Percentiles rank a stretch among this genome's conserved stretches.
Evolutionary conservation across 2,797 vertebrate species (phyloP).

Genomic region (Tamandua tetradactyla): DNA sequence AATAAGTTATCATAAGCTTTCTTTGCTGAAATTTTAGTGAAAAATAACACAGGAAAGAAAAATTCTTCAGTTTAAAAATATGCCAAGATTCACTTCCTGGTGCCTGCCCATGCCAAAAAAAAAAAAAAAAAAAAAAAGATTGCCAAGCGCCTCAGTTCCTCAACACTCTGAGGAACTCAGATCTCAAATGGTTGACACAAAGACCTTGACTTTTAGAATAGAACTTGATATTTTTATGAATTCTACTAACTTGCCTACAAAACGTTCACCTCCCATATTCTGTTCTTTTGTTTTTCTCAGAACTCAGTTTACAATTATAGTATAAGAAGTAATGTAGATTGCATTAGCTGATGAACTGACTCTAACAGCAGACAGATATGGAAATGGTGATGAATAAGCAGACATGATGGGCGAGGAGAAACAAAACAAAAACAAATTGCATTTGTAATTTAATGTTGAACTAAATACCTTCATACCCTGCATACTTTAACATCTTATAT

Average conservation of each 20-base stretch:
- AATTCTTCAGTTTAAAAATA: not conserved
- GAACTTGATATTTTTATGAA: not conserved
- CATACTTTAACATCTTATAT: not conserved
- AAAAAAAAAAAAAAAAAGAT: too few species aligned
- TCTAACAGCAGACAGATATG: not conserved
- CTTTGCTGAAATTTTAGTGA: conserved; percentile 49
- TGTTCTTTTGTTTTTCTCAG: not conserved
- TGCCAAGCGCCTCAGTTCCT: not conserved
- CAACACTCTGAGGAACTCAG: not conserved
- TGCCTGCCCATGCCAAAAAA: too few species aligned
- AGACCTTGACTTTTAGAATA: not conserved
- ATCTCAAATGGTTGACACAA: not conserved
- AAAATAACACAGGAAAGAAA: conserved; percentile 45
- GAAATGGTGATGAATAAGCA: not conserved
- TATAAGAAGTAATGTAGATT: not conserved
- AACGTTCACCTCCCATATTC: not conserved
- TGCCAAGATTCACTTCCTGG: too few species aligned
- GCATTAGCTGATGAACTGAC: not conserved
- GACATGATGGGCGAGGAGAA: not conserved
- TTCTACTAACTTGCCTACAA: conserved; percentile 22
- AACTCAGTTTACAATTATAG: not conserved
- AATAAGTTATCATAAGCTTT: conserved; percentile 62
- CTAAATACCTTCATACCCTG: not conserved
- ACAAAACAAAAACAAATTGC: not conserved
- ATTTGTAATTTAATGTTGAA: not conserved